Evolutionary conservation across 1,140 invertebrate genomes (phyloP).

Genomic region (Ceratina japonica): DNA sequence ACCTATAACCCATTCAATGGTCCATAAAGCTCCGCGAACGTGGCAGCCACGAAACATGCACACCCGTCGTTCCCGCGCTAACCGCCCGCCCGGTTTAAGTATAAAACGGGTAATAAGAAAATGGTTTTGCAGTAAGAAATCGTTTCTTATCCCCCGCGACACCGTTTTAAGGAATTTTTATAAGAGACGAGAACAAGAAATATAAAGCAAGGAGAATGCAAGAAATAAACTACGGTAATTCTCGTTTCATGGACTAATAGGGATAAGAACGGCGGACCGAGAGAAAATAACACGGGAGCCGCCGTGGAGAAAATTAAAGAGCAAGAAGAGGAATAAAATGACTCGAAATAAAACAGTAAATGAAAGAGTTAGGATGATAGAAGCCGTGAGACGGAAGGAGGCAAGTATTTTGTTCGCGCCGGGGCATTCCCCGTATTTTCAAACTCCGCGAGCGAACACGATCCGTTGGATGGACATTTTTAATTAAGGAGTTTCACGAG

Average conservation of each 20-base stretch:
- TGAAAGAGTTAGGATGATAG: neutral
- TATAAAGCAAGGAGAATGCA: neutral
- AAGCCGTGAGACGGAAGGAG: no score
- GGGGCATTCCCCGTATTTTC: neutral
- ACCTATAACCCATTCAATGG: slow-evolving; percentile 21
- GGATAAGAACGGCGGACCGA: no score
- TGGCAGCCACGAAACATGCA: neutral
- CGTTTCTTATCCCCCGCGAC: neutral
- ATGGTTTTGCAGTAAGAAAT: neutral
- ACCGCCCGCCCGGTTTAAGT: no score
- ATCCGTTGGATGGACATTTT: slow-evolving; percentile 6
- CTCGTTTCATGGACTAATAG: neutral
- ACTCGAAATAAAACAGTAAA: neutral
- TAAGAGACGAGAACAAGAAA: neutral
- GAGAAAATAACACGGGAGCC: neutral
- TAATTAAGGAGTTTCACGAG: slow-evolving; percentile 17
- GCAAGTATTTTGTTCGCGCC: neutral
- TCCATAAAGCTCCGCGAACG: slow-evolving; percentile 19
- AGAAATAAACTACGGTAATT: slow-evolving; percentile 3
- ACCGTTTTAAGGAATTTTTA: neutral
- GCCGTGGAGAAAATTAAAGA: neutral
- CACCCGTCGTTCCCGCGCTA: neutral
- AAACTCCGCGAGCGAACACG: neutral
- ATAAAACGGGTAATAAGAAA: neutral
- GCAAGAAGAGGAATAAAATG: neutral